Evolutionary conservation across 2,797 vertebrate species (phyloP).

Genomic region (Clarias fuscus): DNA sequence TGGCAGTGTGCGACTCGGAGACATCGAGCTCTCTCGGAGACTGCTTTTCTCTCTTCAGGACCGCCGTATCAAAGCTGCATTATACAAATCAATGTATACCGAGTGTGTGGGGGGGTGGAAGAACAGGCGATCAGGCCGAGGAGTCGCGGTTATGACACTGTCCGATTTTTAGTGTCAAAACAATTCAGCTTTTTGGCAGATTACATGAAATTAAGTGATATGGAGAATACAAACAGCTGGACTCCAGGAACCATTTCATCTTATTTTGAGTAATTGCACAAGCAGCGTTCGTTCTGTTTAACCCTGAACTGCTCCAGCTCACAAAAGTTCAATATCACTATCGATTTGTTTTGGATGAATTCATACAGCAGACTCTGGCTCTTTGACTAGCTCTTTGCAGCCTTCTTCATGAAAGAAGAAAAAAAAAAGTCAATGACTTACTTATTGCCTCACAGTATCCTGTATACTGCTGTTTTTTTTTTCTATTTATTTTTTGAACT

Average conservation of each 20-base stretch:
- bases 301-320: constrained; percentile 8
- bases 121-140: constrained; percentile 35
- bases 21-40: constrained; percentile 46
- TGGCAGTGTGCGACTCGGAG: constrained; percentile 49
- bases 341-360: constrained; percentile 21
- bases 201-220: constrained; percentile 27
- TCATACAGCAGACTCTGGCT: background rate
- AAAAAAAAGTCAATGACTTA: background rate
- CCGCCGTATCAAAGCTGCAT: constrained; percentile 35
- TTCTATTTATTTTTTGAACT: background rate
- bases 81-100: constrained; percentile 52
- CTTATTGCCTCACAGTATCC: background rate
- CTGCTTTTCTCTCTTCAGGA: constrained; percentile 55
- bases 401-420: constrained; percentile 11
- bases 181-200: constrained; percentile 16
- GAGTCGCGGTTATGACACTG: constrained; percentile 35
- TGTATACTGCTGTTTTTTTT: background rate
- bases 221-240: constrained; percentile 14
- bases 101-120: constrained; percentile 4
- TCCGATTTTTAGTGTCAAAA: constrained; percentile 18
- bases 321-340: constrained; percentile 7
- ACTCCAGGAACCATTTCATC: background rate
- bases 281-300: constrained; percentile 2
- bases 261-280: constrained; percentile 23
- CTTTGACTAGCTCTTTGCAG: constrained; percentile 2